Conservation (phyloP, 2,888 invertebrate genomes). For the Pantelozetes paolii region DNA sequence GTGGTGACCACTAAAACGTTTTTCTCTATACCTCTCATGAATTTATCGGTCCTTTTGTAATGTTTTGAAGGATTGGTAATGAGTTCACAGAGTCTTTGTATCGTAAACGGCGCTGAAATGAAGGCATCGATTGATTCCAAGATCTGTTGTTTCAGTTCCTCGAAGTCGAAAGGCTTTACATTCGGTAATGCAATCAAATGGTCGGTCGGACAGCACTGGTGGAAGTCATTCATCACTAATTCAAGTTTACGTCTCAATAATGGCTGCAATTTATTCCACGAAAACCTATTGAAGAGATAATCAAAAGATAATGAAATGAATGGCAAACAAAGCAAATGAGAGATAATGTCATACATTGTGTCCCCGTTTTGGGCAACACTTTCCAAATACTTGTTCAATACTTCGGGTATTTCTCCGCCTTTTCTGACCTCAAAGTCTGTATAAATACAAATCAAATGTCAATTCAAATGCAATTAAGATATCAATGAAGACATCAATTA, state of each 20-base stretch:
- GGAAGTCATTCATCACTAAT: constrained; percentile 79
- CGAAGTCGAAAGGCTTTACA: constrained; percentile 83
- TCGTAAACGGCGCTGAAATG: constrained; percentile 78
- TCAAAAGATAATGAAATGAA: constrained; percentile 14
- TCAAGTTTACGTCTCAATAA: constrained; percentile 81
- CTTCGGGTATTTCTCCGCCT: constrained; percentile 75
- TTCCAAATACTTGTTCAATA: constrained; percentile 80
- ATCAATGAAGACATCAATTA: constrained; percentile 7
- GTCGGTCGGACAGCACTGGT: constrained; percentile 66
- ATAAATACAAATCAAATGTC: background rate
- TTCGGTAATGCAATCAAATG: constrained; percentile 76
- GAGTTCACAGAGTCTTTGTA: constrained; percentile 91
- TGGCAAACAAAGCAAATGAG: background rate
- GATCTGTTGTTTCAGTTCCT: constrained; percentile 64
- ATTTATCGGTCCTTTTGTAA: constrained; percentile 92
- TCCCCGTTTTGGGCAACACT: constrained; percentile 91
- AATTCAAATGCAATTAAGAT: background rate
- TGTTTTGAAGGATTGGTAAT: constrained; percentile 84
- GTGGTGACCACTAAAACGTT: constrained; percentile 48
- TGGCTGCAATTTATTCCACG: constrained; percentile 81
- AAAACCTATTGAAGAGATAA: constrained; percentile 58
- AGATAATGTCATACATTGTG: constrained; percentile 59
- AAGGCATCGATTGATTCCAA: constrained; percentile 52
- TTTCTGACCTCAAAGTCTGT: constrained; percentile 60
- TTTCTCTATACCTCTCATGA: constrained; percentile 93